Evolutionary conservation across 2,113 vertebrate genomes (phyloP), one percentile per base, ranked within the genome.

Genomic region (Chaetops frenatus): DNA sequence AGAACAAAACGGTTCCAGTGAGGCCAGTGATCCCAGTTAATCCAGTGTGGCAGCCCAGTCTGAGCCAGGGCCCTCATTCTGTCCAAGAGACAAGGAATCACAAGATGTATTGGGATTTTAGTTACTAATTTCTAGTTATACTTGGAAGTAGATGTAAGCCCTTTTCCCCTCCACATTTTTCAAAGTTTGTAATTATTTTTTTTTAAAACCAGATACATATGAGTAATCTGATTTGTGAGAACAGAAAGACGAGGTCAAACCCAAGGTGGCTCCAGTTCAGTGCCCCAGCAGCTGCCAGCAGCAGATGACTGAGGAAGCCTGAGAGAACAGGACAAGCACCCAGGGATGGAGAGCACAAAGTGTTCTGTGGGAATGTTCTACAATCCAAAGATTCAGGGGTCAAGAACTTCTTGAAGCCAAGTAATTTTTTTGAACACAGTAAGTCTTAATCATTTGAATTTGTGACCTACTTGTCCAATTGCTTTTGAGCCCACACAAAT

Each of bases 281-380:
- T 61, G 12, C 31, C n/a, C 31, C 72, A 86, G 58, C 19, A 88
- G 50, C 64, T 90, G 50, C 56, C 74, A 90, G 21, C 3, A 71
- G 71, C 80, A 93, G 72, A 91, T 84, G 64, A 50, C 60, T 72
- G 60, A 60, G 31, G 38, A 50, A 56, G 31, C 44, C 31, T 21
- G 9, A 44, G 70, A 47, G 66, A 86, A 40, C 58, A 69, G 1
- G 7, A 50, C 35, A 81, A 40, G 15, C 8, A 29, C 2, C 50
- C 33, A 79, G 28, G 61, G 28, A 79, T 1, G 21, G 25, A 53
- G 15, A 0, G n/a, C 6, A 33, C 64, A 36, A 1, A 3, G 6
- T 45, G 31, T 83, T 93, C 60, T 48, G 3, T 12, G 15, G 22
- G 20, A 83, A 83, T 12, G 12, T 69, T 95, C 84, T 73, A 14